A percentile compares a stretch with the other conserved stretches of the same genome.
phyloP scores from a whole-genome alignment of 2,888 invertebrate genomes.

The Plebejus argus region DNA sequence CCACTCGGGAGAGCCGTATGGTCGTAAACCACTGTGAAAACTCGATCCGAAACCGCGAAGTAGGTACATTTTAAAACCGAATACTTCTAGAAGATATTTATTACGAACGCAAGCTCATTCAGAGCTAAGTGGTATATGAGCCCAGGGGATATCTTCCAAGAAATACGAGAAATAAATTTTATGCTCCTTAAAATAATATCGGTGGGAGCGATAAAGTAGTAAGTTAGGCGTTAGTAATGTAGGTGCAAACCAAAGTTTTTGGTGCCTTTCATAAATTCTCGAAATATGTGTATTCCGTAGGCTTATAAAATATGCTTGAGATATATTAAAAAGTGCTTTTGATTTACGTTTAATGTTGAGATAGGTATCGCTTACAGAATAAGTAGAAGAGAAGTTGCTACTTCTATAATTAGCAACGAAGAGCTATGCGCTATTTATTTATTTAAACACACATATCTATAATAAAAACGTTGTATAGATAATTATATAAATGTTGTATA shows the following conservation, averaged over 20 bases:
- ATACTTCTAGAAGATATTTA: constrained; percentile 22
- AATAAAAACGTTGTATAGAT: too few relatives aligned
- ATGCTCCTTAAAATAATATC: constrained; percentile 79
- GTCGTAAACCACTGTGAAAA: constrained; percentile 6
- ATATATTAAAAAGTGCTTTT: neutral
- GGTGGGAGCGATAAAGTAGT: constrained; percentile 74
- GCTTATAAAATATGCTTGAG: constrained; percentile 5
- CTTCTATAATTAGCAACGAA: too few relatives aligned
- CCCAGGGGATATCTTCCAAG: constrained; percentile 69
- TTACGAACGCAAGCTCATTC: constrained; percentile 23
- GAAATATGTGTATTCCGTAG: constrained; percentile 31
- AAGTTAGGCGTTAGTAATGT: constrained; percentile 72
- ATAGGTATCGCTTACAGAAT: neutral
- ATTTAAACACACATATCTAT: too few relatives aligned
- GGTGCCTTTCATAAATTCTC: constrained; percentile 46
- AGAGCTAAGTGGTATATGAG: constrained; percentile 68
- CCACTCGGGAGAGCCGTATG: neutral
- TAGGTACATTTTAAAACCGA: constrained; percentile 5
- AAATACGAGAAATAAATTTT: constrained; percentile 71
- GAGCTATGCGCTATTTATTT: too few relatives aligned
- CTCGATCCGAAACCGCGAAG: constrained; percentile 1
- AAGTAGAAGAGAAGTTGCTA: neutral
- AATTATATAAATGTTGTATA: too few relatives aligned
- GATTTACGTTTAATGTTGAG: neutral
- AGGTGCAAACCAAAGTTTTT: constrained; percentile 67